phyloP scores from a whole-genome alignment of 2,888 invertebrate genomes.

The Chalcis sispes region DNA sequence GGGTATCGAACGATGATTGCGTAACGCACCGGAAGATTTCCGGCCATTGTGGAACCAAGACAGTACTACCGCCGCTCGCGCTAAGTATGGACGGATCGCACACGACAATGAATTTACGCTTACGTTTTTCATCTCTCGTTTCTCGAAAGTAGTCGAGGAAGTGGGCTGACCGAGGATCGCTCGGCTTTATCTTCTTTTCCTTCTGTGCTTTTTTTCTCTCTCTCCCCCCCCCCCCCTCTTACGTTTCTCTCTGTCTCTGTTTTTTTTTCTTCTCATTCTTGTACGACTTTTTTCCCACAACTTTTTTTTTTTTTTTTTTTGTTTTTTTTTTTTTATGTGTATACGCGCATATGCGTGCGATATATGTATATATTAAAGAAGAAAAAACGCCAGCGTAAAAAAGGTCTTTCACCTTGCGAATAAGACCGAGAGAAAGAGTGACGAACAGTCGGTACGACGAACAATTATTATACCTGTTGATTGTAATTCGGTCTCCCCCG shows the following conservation, averaged over 20 bases:
- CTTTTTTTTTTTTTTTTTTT: conserved; percentile 40
- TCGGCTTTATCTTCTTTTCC: conserved; percentile 5
- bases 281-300: conserved; percentile 54
- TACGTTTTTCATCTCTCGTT: not conserved
- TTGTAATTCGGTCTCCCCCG: conserved; percentile 27
- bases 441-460: conserved; percentile 1
- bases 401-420: conserved; percentile 51
- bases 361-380: not conserved
- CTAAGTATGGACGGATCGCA: not conserved
- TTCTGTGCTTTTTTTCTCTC: not conserved
- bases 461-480: not conserved
- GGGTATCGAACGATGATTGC: conserved; percentile 24
- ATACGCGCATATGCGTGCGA: not conserved
- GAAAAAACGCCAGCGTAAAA: conserved; percentile 32
- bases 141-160: conserved; percentile 26
- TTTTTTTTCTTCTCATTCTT: not conserved
- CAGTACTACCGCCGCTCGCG: too few species aligned
- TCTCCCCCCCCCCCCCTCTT: too few species aligned
- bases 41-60: conserved; percentile 35
- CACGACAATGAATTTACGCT: not conserved
- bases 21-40: conserved; percentile 46
- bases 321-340: too few species aligned
- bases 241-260: not conserved
- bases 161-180: conserved; percentile 43
- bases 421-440: not conserved